phyloP scores from a whole-genome alignment of 2,888 invertebrate genomes.

The Alcis repandata region DNA sequence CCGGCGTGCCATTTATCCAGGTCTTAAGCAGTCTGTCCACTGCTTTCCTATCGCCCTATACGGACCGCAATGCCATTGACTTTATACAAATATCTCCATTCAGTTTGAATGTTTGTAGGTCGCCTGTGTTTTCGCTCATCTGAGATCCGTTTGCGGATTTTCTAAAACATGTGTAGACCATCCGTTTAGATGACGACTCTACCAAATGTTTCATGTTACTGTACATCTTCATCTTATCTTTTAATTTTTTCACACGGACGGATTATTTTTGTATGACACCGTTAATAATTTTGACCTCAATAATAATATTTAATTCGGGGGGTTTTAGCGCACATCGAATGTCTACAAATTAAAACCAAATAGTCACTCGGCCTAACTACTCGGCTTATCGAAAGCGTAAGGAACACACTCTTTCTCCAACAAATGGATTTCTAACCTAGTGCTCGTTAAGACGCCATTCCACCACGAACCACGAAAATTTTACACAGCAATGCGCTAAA shows the following conservation, averaged over 20 bases:
- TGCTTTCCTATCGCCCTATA: background rate
- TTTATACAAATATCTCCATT: slow-evolving; percentile 13
- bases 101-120: slow-evolving; percentile 17
- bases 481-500: too few relatives aligned
- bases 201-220: slow-evolving; percentile 8
- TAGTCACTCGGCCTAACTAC: too few relatives aligned
- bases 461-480: too few relatives aligned
- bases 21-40: background rate
- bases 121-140: slow-evolving; percentile 23
- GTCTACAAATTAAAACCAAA: too few relatives aligned
- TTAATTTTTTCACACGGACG: slow-evolving; percentile 12
- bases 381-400: too few relatives aligned
- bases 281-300: background rate
- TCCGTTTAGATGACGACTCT: slow-evolving; percentile 20
- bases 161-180: slow-evolving; percentile 12
- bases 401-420: too few relatives aligned
- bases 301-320: background rate
- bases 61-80: slow-evolving; percentile 10
- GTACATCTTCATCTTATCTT: slow-evolving; percentile 4
- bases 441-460: too few relatives aligned
- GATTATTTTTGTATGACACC: slow-evolving; percentile 18
- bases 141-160: slow-evolving; percentile 29
- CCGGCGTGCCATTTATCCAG: too few relatives aligned
- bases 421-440: too few relatives aligned
- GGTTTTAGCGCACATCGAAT: too few relatives aligned